Conservation (phyloP, 2,888 invertebrate genomes). For the Eupithecia subumbrata region DNA sequence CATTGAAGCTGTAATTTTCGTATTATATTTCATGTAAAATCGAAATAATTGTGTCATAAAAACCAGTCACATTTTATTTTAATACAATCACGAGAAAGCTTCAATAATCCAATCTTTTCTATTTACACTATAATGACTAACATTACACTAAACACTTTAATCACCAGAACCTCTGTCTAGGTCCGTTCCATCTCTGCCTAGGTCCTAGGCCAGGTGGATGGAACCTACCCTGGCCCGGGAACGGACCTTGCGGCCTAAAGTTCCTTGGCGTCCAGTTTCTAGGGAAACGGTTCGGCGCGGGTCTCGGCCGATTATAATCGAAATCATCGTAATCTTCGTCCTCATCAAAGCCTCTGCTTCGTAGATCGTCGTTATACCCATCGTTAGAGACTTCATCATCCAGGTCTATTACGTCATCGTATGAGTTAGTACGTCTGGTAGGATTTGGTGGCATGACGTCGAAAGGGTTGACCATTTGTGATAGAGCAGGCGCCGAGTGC, state of each 20-base stretch:
- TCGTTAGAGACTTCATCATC: slow-evolving; percentile 54
- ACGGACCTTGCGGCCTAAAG: slow-evolving; percentile 53
- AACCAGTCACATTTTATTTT: not conserved
- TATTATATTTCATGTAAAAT: not conserved
- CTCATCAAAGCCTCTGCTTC: slow-evolving; percentile 52
- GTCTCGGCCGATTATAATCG: slow-evolving; percentile 58
- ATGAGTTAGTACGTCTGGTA: slow-evolving; percentile 42
- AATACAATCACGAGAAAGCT: not conserved
- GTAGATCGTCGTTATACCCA: slow-evolving; percentile 63
- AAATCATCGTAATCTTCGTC: slow-evolving; percentile 57
- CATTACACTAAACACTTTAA: slow-evolving; percentile 33
- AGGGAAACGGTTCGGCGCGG: slow-evolving; percentile 67
- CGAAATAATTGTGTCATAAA: not conserved
- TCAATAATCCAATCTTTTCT: not conserved
- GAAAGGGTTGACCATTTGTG: slow-evolving; percentile 68
- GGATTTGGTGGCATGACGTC: slow-evolving; percentile 68
- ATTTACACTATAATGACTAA: slow-evolving; percentile 11
- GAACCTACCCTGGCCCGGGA: slow-evolving; percentile 44
- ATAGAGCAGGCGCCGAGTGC: slow-evolving; percentile 56
- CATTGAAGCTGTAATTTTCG: slow-evolving; percentile 14
- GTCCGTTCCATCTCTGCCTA: slow-evolving; percentile 70
- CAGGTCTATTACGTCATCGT: slow-evolving; percentile 35
- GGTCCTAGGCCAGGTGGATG: slow-evolving; percentile 70
- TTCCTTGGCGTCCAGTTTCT: slow-evolving; percentile 73
- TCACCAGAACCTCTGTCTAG: slow-evolving; percentile 80